phyloP scores from a whole-genome alignment of 1,140 invertebrate genomes.

The Phymorhynchus buccinoides region DNA sequence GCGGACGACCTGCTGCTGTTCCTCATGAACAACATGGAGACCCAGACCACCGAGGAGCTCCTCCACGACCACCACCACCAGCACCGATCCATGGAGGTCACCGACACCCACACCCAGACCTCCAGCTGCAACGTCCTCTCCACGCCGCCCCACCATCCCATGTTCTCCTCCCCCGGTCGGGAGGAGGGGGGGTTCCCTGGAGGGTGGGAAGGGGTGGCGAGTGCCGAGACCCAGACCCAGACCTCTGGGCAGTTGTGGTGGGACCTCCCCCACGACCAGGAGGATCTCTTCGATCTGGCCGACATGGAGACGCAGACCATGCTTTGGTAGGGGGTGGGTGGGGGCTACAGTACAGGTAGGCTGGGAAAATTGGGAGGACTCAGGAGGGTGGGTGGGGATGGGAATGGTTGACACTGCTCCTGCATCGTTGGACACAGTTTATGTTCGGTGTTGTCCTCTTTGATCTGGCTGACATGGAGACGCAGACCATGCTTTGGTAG shows the following conservation, averaged over 20 bases:
- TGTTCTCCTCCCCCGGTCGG: too few relatives aligned
- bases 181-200: neutral
- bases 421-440: neutral
- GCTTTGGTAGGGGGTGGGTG: neutral
- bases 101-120: conserved; percentile 44
- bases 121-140: neutral
- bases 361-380: neutral
- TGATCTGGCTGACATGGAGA: conserved; percentile 41
- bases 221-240: conserved; percentile 44
- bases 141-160: neutral
- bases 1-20: conserved; percentile 41
- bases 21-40: conserved; percentile 47
- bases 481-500: too few relatives aligned
- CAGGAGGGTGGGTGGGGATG: too few relatives aligned
- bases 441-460: conserved; percentile 4
- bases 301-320: conserved; percentile 46
- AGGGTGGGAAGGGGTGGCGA: conserved; percentile 20
- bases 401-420: conserved; percentile 26
- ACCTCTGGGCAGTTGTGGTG: neutral
- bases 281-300: conserved; percentile 19
- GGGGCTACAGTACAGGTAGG: too few relatives aligned
- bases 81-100: conserved; percentile 1
- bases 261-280: neutral
- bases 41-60: conserved; percentile 42
- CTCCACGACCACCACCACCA: neutral